A percentile compares a stretch with the other conserved stretches of the same genome.
Evolutionary conservation across 2,797 vertebrate genomes (phyloP).

Genomic region (Cynodonichthys magdalenae): DNA sequence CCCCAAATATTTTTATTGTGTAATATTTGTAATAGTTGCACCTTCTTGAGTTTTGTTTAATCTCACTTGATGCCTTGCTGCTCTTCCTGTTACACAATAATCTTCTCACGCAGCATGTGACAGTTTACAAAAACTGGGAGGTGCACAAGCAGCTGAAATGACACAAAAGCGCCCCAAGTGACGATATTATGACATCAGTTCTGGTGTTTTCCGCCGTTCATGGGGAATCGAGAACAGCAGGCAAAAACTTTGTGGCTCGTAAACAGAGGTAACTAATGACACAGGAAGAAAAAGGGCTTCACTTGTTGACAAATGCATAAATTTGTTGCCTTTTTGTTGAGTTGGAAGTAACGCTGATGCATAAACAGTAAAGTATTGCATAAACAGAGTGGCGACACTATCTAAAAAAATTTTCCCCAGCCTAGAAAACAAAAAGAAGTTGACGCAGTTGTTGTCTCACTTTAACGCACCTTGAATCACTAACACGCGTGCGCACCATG

Average conservation of each 20-base stretch:
- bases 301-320: background rate
- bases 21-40: background rate
- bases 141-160: background rate
- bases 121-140: background rate
- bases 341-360: background rate
- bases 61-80: background rate
- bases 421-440: background rate
- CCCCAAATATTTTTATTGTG: background rate
- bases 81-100: too few species aligned
- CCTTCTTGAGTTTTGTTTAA: background rate
- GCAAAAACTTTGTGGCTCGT: background rate
- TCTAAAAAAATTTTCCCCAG: background rate
- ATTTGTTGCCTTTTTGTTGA: background rate
- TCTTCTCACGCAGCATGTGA: too few species aligned
- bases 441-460: slow-evolving; percentile 13
- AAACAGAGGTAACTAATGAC: background rate
- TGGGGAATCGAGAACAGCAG: background rate
- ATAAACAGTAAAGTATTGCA: background rate
- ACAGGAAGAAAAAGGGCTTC: background rate
- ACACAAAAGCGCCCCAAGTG: background rate
- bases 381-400: background rate
- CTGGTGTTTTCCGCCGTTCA: background rate
- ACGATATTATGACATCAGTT: background rate
- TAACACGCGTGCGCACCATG: slow-evolving; percentile 18
- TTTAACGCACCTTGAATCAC: slow-evolving; percentile 17